These are phyloP conservation scores for Venustoraphidia nigricollis DNA, from an alignment of 2,888 invertebrate species.

Conservation along the genomic window DNA sequence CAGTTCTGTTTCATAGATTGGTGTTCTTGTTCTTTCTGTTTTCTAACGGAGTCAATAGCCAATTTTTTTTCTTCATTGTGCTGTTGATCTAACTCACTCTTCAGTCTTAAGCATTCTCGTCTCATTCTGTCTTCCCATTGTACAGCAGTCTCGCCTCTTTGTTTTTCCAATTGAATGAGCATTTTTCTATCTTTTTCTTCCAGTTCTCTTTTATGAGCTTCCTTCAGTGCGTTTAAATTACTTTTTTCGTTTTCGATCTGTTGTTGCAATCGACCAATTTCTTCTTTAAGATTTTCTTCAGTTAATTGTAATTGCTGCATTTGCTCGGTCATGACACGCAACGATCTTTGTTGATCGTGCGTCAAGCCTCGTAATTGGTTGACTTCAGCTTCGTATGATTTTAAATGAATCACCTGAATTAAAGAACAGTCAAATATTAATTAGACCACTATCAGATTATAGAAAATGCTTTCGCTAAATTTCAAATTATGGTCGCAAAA, in stretches of 20 bases:
- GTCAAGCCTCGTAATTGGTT: constrained; percentile 37
- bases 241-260: constrained; percentile 26
- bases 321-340: constrained; percentile 37
- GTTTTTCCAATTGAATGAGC: constrained; percentile 27
- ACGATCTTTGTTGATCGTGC: constrained; percentile 39
- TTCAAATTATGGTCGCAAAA: too few relatives aligned
- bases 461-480: too few relatives aligned
- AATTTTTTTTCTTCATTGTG: constrained; percentile 41
- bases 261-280: constrained; percentile 27
- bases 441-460: too few relatives aligned
- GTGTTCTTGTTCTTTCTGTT: constrained; percentile 40
- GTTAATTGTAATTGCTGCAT: constrained; percentile 36
- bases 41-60: constrained; percentile 37
- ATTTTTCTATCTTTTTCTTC: constrained; percentile 27
- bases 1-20: constrained; percentile 34
- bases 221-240: constrained; percentile 25
- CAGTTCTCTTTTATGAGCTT: constrained; percentile 26
- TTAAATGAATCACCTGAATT: constrained; percentile 31
- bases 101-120: constrained; percentile 44
- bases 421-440: too few relatives aligned
- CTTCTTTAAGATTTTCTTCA: constrained; percentile 37
- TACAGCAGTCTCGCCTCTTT: constrained; percentile 36
- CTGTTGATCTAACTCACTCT: constrained; percentile 41
- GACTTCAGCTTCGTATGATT: constrained; percentile 38
- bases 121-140: constrained; percentile 48